Base-by-base conservation (phyloP, 2,797 vertebrate species). In the Loriculus beryllinus region DNA sequence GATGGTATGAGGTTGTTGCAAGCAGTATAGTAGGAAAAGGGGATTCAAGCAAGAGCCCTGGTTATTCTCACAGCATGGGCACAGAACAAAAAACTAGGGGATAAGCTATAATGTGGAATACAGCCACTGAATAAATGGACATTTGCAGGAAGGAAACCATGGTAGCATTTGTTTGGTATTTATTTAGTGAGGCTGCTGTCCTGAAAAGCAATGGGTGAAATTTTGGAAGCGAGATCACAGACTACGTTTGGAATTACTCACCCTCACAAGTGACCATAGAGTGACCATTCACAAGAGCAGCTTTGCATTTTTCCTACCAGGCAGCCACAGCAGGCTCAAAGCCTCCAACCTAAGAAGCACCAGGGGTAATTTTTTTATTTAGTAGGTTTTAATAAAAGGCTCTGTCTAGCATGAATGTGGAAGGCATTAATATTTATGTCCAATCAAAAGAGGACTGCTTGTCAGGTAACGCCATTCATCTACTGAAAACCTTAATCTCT, bases 391-490 rank as follows among this genome's bases (percentile, higher is more conserved):
- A 87, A 63, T 80, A 87, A 82, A 69, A 89, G 69, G 29, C 8
- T 68, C 45, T 76, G 25, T 23, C 79, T 70, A 39, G 14, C 17
- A 22, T 22, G 23, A 65, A 37, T 16, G 28, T 60, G 57, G 47
- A 92, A 91, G 43, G 13, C 72, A 92, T 95, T 85, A 95, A 93
- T 95, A 96, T 91, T 94, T 62, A 95, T 91, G 63, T 17, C 25
- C 33, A 59, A 2, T 19, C 72, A 76, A 78, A 78, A 86, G 62
- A 70, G 23, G 68, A 59, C 51, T 93, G 64, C 89, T 92, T 90
- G 92, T 83, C 70, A 82, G 18, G 17, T 52, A 39, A 16, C 49
- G 42, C 9, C 45, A 64, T 71, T 82, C 69, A 59, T 77, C 81
- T 67, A 8, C 62, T 35, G 42, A 95, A 59, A 72, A 78, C 84